Base-by-base conservation (phyloP, 2,888 invertebrate species). In the Anagyrus pseudococci region DNA sequence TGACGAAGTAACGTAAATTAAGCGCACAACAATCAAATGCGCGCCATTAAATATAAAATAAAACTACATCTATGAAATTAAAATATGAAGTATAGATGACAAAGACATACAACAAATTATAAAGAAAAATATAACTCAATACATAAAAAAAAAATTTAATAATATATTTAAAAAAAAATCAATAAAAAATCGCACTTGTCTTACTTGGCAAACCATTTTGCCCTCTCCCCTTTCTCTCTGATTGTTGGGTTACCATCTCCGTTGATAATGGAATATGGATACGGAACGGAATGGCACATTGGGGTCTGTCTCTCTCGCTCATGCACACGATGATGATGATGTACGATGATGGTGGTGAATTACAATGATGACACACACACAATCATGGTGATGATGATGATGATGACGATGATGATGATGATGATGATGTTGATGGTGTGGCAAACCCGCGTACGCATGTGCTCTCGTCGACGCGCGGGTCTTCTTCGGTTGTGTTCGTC, bases 191-290 rank as follows among this genome's bases (percentile, higher is more conserved):
- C 71, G 75, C 72, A 80, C 74, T 76, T 82, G 79, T 82, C 81
- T 86, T 85, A 86, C 85, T 84, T 85, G 85, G 86, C 85, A 86
- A 86, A 85, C 85, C 83, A 84, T 84, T 82, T 85, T 85, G 85
- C 85, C 85, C 84, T 85, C 84, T 85, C 84, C 83, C 83, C 83
- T 82, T 84, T 85, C 84, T 86, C 85, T 85, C 85, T 86, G 85
- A 85, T 85, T 85, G 84, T 85, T 84, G 85, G 85, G 83, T 83
- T 83, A 83, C 81, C 82, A 82, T 82, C 83, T 82, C 82, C 82
- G 82, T 82, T 81, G 61, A 59, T 66, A 48, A 59, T 66, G 66
- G 62, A 62, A 54, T 48, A 44, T 62, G 66, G 62, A 58, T 60
- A 55, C 26, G 65, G 57, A 65, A 61, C 59, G 65, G 41, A 49